Conservation (phyloP, 2,113 vertebrate species). For the Varanus komodoensis region DNA sequence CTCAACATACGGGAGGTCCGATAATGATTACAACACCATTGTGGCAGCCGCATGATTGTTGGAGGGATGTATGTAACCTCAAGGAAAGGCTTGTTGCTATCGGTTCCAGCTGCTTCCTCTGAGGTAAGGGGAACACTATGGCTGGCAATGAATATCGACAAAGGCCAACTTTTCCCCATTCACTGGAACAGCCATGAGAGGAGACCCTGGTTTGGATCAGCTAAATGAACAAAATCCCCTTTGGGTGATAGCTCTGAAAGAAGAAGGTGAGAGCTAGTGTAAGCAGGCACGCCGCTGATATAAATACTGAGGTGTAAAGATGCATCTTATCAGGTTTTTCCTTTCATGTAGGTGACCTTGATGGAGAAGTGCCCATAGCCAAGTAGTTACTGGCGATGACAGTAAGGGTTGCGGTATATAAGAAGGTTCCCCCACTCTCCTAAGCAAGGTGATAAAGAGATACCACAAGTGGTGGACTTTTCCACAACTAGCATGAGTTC, state of each 20-base stretch:
- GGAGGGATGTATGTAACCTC: not conserved
- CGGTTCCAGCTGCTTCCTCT: not conserved
- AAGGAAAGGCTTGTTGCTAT: not conserved
- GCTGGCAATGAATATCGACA: not conserved
- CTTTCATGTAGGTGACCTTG: not conserved
- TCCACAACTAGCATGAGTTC: not conserved
- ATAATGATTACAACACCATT: not conserved
- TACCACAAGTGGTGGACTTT: conserved; percentile 15
- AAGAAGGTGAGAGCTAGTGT: not conserved
- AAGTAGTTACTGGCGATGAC: not conserved
- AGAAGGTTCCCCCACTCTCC: not conserved
- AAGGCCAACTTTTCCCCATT: not conserved
- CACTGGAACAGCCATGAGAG: not conserved
- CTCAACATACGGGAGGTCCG: not conserved
- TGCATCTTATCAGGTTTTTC: not conserved
- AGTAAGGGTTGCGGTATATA: not conserved
- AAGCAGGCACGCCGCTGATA: not conserved
- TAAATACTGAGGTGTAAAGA: not conserved
- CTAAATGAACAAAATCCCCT: not conserved
- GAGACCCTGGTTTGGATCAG: not conserved
- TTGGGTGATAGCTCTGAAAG: not conserved
- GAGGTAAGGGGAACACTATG: not conserved
- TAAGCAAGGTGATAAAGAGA: not conserved
- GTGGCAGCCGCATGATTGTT: too few species aligned
- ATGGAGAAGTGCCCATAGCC: not conserved